Base-by-base conservation (phyloP, 2,797 vertebrate species). In the Zalophus californianus region DNA sequence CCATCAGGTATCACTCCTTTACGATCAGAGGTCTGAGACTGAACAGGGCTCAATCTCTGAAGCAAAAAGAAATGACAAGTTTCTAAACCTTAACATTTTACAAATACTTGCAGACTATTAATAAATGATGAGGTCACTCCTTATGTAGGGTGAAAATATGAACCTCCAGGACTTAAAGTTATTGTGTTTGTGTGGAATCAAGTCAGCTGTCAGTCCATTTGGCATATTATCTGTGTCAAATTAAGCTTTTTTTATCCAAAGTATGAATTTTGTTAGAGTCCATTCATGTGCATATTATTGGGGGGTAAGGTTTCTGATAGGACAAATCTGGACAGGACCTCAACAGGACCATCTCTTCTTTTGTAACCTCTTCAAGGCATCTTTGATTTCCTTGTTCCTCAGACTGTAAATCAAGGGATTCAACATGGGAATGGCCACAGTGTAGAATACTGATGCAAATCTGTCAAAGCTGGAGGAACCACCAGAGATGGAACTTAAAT, bases 331-430 rank as follows among this genome's bases (percentile, higher is more conserved):
- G 7, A 16, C n/a, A 84, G 78, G 52, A 41, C 23, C 2, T 93
- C 16, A 87, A 16, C 35, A 95, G 29, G 0, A 38, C 1, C 13
- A 0, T 18, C 0, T 75, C 48, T 90, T 95, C 62, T 75, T 89
- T 21, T 32, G 15, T 4, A 96, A 14, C 14, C 91, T 86, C 56
- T 70, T 97, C n/a, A 96, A 44, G 14, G 96, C 66, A 68, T 92
- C 85, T 88, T 96, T 94, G 66, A 97, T 95, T 32, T 98, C 94
- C 58, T 86, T 94, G 89, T 96, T 96, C 9, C 95, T 93, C 27
- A 91, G 27, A 29, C 90, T 85, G 16, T 94, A 94, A 64, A 96
- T 96, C 73, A 96, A 80, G 1, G 97, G 96, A 35, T 96, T 97
- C 85, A 95, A 11, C 94, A 96, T 72, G 0, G 97, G 96, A 52